Evolutionary conservation across 2,888 invertebrate species (phyloP).

Genomic region (Heliconius charithonia): DNA sequence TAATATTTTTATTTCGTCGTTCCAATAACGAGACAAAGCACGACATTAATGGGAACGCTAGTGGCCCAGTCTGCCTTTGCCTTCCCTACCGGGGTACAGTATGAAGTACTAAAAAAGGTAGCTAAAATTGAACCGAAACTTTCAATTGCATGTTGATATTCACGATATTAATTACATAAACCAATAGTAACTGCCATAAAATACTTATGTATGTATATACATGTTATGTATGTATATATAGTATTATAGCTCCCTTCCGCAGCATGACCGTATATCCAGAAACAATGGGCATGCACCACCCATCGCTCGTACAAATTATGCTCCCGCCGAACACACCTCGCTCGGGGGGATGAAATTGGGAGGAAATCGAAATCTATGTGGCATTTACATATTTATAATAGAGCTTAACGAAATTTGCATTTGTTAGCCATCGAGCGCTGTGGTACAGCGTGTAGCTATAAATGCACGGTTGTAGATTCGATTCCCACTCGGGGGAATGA

Average conservation of each 20-base stretch:
- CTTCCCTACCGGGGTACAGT: no score
- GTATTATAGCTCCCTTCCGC: neutral
- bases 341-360: neutral
- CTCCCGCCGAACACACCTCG: neutral
- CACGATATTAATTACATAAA: neutral
- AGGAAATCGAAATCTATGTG: conserved; percentile 11
- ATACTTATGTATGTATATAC: neutral
- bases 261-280: conserved; percentile 6
- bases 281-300: conserved; percentile 17
- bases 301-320: conserved; percentile 3
- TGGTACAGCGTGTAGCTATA: neutral
- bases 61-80: no score
- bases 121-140: no score
- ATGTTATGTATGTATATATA: neutral
- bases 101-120: no score
- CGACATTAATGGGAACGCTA: no score
- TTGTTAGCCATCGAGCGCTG: neutral
- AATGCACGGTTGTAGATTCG: no score
- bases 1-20: no score
- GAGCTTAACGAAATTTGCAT: neutral
- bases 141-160: neutral
- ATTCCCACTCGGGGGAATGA: no score
- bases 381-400: conserved; percentile 1
- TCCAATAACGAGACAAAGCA: no score
- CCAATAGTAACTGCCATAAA: neutral